Base-by-base conservation (phyloP, 2,888 invertebrate genomes). In the Pachydiplax longipennis region DNA sequence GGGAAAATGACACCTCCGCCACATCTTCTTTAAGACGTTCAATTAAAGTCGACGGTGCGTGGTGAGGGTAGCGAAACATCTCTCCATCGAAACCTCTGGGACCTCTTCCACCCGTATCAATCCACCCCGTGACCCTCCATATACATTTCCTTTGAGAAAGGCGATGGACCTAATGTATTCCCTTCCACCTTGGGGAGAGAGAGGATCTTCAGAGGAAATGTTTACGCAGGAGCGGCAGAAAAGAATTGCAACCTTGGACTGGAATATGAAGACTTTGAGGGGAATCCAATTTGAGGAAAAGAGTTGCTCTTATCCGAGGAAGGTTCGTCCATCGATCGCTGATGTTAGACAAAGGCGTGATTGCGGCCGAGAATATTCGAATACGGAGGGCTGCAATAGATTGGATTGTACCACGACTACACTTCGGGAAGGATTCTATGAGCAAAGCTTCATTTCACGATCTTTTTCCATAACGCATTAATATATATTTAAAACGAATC, bases 11-110 rank as follows among this genome's bases (percentile, higher is more conserved):
- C 73, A 73, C 25, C 25, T 15, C 58, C n/a, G 61, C 35, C 18
- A 13, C 58, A 37, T 87, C 87, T 58, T 87, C 87, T 87, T 87
- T 87, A 87, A 87, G 87, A 58, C 61, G 22, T 53, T 61, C 87
- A 87, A 65, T 87, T 65, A 87, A 87, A 87, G 61, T 58, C 61
- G 87, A 87, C 65, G 65, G 83, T 44, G 13, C 48, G 82, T 18
- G 37, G 22, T 25, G 37, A n/a, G 22, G 1, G 48, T 25, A 12
- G 5, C 31, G 8, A n/a, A 83, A n/a, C 25, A 53, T n/a, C 65
- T 65, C 25, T 25, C 31, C 1, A 8, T 25, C 65, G 18, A 31
- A 22, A 35, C 35, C 58, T 58, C 53, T 18, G 25, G 53, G n/a
- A n/a, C 25, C 35, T 58, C 35, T 31, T 13, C 83, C n/a, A 15